phyloP scores from a whole-genome alignment of 2,113 vertebrate genomes.

The Tursiops truncatus region DNA sequence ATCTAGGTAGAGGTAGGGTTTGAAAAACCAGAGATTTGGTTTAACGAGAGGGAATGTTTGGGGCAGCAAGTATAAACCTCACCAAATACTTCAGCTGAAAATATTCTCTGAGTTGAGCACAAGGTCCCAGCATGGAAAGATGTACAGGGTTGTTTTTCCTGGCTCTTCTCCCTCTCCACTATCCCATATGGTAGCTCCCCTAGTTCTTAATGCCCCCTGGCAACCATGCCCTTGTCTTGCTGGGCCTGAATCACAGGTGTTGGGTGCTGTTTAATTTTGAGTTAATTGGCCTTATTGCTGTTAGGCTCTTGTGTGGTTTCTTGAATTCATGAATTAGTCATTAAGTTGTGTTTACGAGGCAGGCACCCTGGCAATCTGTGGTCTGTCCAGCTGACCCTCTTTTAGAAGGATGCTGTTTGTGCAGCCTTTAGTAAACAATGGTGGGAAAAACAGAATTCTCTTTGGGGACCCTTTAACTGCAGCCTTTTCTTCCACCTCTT shows the following conservation, averaged over 20 bases:
- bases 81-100: background rate
- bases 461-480: background rate
- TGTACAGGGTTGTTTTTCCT: background rate
- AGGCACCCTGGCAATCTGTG: background rate
- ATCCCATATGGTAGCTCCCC: background rate
- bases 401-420: background rate
- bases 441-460: background rate
- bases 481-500: background rate
- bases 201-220: background rate
- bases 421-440: background rate
- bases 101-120: background rate
- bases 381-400: slow-evolving; percentile 8
- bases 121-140: background rate
- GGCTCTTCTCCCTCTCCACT: background rate
- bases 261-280: slow-evolving; percentile 45
- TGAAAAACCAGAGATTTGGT: background rate
- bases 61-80: background rate
- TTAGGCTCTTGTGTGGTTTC: background rate
- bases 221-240: background rate
- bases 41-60: background rate
- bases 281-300: slow-evolving; percentile 66
- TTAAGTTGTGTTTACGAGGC: slow-evolving; percentile 29
- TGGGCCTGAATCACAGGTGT: slow-evolving; percentile 40
- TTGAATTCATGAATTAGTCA: slow-evolving; percentile 68
- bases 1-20: background rate